These are phyloP conservation scores for Akabosia matsudoensis DNA, from an alignment of 1,140 invertebrate species.

Conservation along the genomic window DNA sequence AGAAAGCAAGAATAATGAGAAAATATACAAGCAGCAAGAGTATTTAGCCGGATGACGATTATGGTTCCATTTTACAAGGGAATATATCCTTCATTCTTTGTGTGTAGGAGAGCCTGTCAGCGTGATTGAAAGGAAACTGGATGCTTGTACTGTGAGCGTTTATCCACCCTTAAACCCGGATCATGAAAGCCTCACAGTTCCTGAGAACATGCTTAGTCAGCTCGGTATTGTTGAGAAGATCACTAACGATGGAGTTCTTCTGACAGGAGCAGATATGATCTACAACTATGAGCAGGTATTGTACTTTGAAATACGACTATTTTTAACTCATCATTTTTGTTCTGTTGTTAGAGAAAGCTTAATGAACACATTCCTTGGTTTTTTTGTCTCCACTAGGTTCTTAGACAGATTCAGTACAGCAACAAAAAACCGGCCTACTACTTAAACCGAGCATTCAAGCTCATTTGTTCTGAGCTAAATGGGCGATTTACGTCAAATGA, in stretches of 20 bases:
- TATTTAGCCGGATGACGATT: not conserved
- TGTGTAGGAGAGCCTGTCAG: constrained; percentile 48
- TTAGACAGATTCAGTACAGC: constrained; percentile 85
- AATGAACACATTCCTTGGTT: constrained; percentile 41
- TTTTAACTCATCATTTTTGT: not conserved
- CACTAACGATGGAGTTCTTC: constrained; percentile 75
- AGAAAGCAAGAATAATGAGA: not conserved
- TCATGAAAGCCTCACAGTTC: constrained; percentile 79
- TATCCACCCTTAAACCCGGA: constrained; percentile 91
- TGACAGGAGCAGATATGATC: constrained; percentile 78
- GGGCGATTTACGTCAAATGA: constrained; percentile 90
- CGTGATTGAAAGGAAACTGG: constrained; percentile 60
- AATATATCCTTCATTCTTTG: constrained; percentile 21
- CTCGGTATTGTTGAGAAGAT: constrained; percentile 72
- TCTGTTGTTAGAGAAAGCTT: constrained; percentile 27
- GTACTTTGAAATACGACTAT: constrained; percentile 8
- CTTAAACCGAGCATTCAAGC: constrained; percentile 87
- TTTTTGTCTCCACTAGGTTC: constrained; percentile 57
- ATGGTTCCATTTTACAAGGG: not conserved
- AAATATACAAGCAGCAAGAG: not conserved
- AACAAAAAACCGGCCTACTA: constrained; percentile 92
- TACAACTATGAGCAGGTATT: constrained; percentile 75
- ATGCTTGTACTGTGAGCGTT: constrained; percentile 81
- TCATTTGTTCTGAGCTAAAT: constrained; percentile 88
- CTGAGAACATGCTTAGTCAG: constrained; percentile 67